Conservation (phyloP, 2,888 invertebrate species). For the Tortricodes alternella region DNA sequence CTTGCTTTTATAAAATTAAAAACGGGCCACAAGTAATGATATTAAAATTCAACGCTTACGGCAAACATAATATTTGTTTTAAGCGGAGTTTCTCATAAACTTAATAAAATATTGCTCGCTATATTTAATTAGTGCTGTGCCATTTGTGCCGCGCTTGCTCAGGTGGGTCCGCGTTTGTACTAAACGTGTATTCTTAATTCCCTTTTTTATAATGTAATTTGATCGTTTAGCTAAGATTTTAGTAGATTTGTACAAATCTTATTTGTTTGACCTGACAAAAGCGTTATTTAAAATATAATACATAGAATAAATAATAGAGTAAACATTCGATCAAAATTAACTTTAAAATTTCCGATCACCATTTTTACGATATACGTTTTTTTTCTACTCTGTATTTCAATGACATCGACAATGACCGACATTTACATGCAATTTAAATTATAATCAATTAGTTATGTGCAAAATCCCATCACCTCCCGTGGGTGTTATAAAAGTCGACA, state of each 20-base stretch:
- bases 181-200: slow-evolving; percentile 31
- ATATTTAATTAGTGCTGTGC: slow-evolving; percentile 78
- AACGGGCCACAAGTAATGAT: slow-evolving; percentile 74
- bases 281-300: background rate
- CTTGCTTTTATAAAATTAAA: slow-evolving; percentile 77
- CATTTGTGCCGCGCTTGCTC: slow-evolving; percentile 66
- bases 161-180: slow-evolving; percentile 54
- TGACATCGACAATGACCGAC: too few species aligned
- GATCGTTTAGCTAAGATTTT: slow-evolving; percentile 30
- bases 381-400: too few species aligned
- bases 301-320: too few species aligned
- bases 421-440: too few species aligned
- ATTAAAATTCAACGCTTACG: slow-evolving; percentile 78
- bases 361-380: too few species aligned
- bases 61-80: slow-evolving; percentile 78
- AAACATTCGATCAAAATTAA: too few species aligned
- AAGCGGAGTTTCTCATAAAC: slow-evolving; percentile 73
- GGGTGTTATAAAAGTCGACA: too few species aligned
- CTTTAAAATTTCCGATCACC: too few species aligned
- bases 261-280: background rate
- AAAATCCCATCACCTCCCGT: too few species aligned
- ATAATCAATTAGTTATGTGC: too few species aligned
- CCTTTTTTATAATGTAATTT: slow-evolving; percentile 37
- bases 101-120: slow-evolving; percentile 81
- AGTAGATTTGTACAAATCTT: slow-evolving; percentile 8